Percentiles rank a stretch among this genome's conserved stretches.
Evolutionary conservation across 2,113 vertebrate genomes (phyloP).

Genomic region (Gallinago paraguaiae): DNA sequence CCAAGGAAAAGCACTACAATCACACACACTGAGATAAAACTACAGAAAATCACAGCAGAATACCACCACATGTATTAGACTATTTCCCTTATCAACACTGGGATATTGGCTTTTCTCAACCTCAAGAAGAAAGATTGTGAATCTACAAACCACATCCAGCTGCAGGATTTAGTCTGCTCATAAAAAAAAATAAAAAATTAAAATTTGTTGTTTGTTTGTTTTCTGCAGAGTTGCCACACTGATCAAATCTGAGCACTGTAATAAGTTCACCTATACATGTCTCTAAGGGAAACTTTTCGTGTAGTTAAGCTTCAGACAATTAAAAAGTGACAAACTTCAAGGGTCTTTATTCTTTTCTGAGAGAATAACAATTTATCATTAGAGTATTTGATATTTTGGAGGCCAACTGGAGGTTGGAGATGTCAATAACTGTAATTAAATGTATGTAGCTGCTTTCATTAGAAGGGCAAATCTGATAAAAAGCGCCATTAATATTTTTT

Average conservation of each 20-base stretch:
- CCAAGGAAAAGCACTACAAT: background rate
- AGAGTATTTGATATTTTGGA: background rate
- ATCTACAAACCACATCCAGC: background rate
- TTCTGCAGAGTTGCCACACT: background rate
- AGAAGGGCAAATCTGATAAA: background rate
- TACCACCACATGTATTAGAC: background rate
- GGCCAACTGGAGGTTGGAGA: background rate
- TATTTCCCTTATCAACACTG: background rate
- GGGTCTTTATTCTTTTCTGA: background rate
- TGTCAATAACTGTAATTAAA: background rate
- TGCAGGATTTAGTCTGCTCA: background rate
- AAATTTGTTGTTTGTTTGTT: background rate
- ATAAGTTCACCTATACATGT: background rate
- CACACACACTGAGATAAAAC: background rate
- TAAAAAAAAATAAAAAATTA: background rate
- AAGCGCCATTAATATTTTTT: background rate
- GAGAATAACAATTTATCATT: background rate
- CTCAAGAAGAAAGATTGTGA: background rate
- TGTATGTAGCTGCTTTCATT: background rate
- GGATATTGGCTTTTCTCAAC: background rate
- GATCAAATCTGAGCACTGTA: background rate
- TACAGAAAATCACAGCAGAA: background rate
- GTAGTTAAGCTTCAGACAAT: background rate
- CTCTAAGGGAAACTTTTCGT: background rate
- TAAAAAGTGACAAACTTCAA: background rate